These are phyloP conservation scores for Bombus balteatus DNA, from an alignment of 1,140 invertebrate species.

Conservation along the genomic window DNA sequence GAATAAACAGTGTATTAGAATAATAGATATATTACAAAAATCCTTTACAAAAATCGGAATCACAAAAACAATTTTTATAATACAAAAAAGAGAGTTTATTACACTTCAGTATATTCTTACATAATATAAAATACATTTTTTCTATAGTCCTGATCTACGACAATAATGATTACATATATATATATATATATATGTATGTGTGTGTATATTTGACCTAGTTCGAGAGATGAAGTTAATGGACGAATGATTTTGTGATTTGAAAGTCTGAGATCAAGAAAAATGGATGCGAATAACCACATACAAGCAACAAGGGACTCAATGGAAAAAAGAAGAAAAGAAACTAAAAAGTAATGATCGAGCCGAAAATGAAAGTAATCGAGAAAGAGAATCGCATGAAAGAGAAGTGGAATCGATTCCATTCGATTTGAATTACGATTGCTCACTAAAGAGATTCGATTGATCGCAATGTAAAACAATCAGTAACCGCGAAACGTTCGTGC, in stretches of 20 bases:
- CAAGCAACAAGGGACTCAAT: too few relatives aligned
- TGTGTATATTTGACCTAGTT: not conserved
- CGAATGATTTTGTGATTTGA: not conserved
- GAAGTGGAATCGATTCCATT: slow-evolving; percentile 5
- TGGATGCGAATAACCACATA: too few relatives aligned
- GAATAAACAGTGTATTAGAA: not conserved
- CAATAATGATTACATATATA: not conserved
- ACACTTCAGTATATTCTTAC: not conserved
- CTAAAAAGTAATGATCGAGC: not conserved
- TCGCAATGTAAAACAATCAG: not conserved
- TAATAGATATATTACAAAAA: not conserved
- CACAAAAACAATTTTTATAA: not conserved
- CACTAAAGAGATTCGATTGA: not conserved
- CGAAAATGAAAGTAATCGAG: not conserved
- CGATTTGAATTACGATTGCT: not conserved
- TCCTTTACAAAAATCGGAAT: too few relatives aligned
- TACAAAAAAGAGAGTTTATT: not conserved
- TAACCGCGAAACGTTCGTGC: not conserved
- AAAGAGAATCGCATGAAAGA: not conserved
- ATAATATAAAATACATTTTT: not conserved
- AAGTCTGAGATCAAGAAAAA: not conserved
- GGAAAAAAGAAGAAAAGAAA: not conserved
- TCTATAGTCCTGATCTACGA: not conserved
- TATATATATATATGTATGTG: too few relatives aligned
- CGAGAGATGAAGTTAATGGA: not conserved